Evolutionary conservation across 2,888 invertebrate genomes (phyloP), one percentile per base, ranked within the genome.

Genomic region (Drosophila birchii): DNA sequence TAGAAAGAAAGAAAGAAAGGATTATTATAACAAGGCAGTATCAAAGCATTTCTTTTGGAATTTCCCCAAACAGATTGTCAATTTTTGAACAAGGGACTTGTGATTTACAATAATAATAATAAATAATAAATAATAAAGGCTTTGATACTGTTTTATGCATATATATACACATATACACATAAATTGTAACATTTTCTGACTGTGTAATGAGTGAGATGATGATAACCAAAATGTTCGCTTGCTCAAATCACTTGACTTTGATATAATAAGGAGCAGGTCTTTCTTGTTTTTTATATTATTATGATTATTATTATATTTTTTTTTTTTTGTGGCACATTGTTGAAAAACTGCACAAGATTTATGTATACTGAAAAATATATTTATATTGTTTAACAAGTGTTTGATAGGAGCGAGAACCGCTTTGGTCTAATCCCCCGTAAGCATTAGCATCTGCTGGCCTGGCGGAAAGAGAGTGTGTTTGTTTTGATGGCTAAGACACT

Each of bases 401-500:
- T 26, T 5, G 26, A 0, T 29, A 12, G 5, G 5, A 11, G 9
- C 5, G 26, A n/a, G 5, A 0, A 5, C 47, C 5, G 29, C 32
- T 32, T 29, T 57, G 26, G 64, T 11, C 58, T 51, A 59, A 64
- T 49, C 49, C 23, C 64, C 26, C 26, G 0, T 23, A 20, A 60
- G 44, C 18, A 5, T 26, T 18, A 63, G 57, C 82, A 81, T 80
- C 82, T 81, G 79, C 68, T 79, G 67, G 68, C 32, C n/a, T n/a
- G n/a, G n/a, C n/a, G n/a, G n/a, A 62, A 79, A 72, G 59, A 72
- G 67, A 20, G 11, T 7, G 66, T 1, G 39, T 34, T 26, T 64
- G 23, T 49, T 53, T 54, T 41, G 32, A 67, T 75, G 78, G 76
- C 70, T 58, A 80, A 87, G 83, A 86, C 67, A 86, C 75, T 84